Conservation (phyloP, 2,113 vertebrate genomes). For the Pyrgilauda ruficollis region DNA sequence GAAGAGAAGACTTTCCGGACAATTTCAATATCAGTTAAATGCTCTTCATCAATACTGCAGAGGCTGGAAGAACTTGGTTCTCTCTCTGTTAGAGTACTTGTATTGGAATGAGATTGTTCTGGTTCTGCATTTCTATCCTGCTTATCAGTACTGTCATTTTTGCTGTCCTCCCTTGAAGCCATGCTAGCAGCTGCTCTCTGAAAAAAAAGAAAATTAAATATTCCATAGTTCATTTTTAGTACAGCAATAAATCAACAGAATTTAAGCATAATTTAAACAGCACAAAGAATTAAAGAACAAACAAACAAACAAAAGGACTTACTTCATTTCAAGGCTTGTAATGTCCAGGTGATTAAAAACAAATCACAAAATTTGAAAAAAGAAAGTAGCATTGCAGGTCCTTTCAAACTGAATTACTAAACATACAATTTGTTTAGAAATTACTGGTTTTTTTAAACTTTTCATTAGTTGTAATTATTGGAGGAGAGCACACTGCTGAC, state of each 20-base stretch:
- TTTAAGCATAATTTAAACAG: neutral
- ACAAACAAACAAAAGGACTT: neutral
- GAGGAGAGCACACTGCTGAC: neutral
- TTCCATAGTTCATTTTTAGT: neutral
- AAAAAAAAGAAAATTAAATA: neutral
- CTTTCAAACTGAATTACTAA: neutral
- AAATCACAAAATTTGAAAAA: neutral
- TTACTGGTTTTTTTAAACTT: neutral
- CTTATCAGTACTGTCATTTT: slow-evolving; percentile 77
- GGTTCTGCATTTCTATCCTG: slow-evolving; percentile 78
- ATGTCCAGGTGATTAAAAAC: neutral
- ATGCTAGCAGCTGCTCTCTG: slow-evolving; percentile 95
- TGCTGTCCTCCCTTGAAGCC: slow-evolving; percentile 85
- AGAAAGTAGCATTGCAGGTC: neutral
- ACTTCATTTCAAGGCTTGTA: neutral
- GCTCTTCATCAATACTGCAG: slow-evolving; percentile 96
- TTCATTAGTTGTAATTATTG: neutral
- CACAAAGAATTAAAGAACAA: neutral
- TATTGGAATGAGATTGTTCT: slow-evolving; percentile 97
- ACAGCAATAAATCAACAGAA: neutral
- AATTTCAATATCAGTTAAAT: slow-evolving; percentile 96
- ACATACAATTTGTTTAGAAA: neutral
- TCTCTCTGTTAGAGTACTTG: slow-evolving; percentile 93
- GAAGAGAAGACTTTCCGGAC: slow-evolving; percentile 93
- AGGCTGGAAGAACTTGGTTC: slow-evolving; percentile 99